Base-by-base conservation (phyloP, 2,888 invertebrate genomes). In the Tetragonula carbonaria region DNA sequence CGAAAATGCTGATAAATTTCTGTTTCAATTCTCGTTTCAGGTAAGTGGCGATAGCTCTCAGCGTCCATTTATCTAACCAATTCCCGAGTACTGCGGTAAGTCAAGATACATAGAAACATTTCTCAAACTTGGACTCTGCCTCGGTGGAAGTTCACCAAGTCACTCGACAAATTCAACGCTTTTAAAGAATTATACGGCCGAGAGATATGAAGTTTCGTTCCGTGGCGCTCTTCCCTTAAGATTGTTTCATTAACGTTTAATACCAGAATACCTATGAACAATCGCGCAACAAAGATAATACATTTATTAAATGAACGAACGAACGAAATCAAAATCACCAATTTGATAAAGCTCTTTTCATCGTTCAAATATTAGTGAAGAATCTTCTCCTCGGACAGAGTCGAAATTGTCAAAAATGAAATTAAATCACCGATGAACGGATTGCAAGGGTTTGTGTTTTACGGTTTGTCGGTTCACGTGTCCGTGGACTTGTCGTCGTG, bases 1-100 rank as follows among this genome's bases (percentile, higher is more conserved):
- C 0, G 55, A 59, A 67, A 74, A 66, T n/a, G 38, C 71, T 84
- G 65, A 85, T 80, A 72, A 81, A 76, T 8, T 45, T 45, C 45
- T 8, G 45, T 45, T 45, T 45, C 45, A 68, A 73, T 77, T 78
- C 65, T 84, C 62, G 23, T 87, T 87, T 68, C 78, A 86, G 87
- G 87, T 87, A 84, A 87, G 87, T 84, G 70, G 55, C 78, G 68
- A 50, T 76, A 65, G 28, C 62, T 55, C 18, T 33, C 23, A 50
- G 38, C 50, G 73, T 70, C 33, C 57, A 55, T 62, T 62, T 66
- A 65, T 68, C 55, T 51, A 72, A 28, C 66, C 73, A 59, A 86
- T 80, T 50, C 70, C 45, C 66, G 51, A 65, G 53, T 66, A 78
- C 55, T 21, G 53, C 62, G 73, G 84, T 80, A 73, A 86, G 86